Evolutionary conservation across 2,888 invertebrate species (phyloP).

Genomic region (Orgyia antiqua): DNA sequence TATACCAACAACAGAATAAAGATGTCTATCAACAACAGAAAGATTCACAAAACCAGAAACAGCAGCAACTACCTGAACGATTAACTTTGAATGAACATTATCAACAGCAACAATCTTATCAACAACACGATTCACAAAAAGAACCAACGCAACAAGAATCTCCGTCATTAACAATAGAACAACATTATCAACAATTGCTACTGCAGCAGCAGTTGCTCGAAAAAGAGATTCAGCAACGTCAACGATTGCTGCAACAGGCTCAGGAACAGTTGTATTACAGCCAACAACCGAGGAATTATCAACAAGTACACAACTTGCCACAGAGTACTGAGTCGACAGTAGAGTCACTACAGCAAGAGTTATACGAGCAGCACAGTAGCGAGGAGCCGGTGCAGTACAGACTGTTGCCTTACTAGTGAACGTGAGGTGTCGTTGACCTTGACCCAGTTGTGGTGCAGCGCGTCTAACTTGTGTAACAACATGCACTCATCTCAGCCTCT

Average conservation of each 20-base stretch:
- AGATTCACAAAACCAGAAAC: neutral
- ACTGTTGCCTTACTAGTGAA: slow-evolving; percentile 31
- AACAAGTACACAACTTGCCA: neutral
- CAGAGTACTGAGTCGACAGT: slow-evolving; percentile 14
- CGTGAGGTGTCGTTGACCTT: slow-evolving; percentile 55
- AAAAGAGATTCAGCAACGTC: slow-evolving; percentile 29
- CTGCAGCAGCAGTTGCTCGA: slow-evolving; percentile 21
- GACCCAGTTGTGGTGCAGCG: slow-evolving; percentile 49
- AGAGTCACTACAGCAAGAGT: slow-evolving; percentile 17
- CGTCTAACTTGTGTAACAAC: slow-evolving; percentile 14
- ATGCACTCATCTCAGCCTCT: slow-evolving; percentile 11
- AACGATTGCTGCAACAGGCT: slow-evolving; percentile 20
- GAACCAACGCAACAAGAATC: slow-evolving; percentile 8
- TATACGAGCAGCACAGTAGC: slow-evolving; percentile 19
- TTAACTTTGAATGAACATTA: neutral
- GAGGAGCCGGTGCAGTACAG: slow-evolving; percentile 39
- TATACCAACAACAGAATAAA: slow-evolving; percentile 9
- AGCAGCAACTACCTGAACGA: neutral
- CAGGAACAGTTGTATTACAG: slow-evolving; percentile 22
- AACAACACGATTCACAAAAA: slow-evolving; percentile 7
- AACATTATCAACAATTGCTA: slow-evolving; percentile 23
- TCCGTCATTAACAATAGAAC: slow-evolving; percentile 8
- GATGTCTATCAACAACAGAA: too few relatives aligned
- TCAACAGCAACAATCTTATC: slow-evolving; percentile 15
- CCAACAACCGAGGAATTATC: slow-evolving; percentile 16